phyloP scores from a whole-genome alignment of 2,888 invertebrate genomes.

The Apamea anceps region DNA sequence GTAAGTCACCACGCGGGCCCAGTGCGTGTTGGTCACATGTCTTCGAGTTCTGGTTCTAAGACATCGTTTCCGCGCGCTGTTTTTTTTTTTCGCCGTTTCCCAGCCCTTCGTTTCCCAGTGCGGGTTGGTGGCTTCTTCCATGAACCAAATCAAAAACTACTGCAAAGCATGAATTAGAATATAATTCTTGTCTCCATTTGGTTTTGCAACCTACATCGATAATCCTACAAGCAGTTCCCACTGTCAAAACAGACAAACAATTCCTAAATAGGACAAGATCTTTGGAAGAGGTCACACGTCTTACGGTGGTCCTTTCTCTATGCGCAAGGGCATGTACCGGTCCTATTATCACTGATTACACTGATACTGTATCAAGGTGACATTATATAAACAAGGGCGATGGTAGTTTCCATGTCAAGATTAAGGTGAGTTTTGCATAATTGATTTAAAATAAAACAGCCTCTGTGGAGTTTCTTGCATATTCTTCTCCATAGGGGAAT shows the following conservation, averaged over 20 bases:
- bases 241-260: slow-evolving; percentile 6
- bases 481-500: background rate
- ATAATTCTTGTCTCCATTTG: background rate
- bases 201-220: background rate
- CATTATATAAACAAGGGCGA: slow-evolving; percentile 55
- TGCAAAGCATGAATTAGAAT: background rate
- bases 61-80: too few species aligned
- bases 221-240: background rate
- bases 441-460: background rate
- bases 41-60: too few species aligned
- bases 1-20: background rate
- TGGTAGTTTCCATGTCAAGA: slow-evolving; percentile 13
- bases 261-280: slow-evolving; percentile 33
- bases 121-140: background rate
- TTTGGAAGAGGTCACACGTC: slow-evolving; percentile 44
- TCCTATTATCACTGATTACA: slow-evolving; percentile 58
- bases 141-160: background rate
- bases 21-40: background rate
- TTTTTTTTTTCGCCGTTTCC: too few species aligned
- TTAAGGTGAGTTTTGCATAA: background rate
- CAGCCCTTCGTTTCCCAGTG: background rate
- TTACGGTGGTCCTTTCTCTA: slow-evolving; percentile 50
- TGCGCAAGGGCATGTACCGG: slow-evolving; percentile 57
- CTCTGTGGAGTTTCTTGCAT: background rate
- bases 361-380: slow-evolving; percentile 49